A percentile compares a stretch with the other conserved stretches of the same genome.
phyloP scores from a whole-genome alignment of 53 echinoderm and acorn worm genomes.

The Holothuria leucospilota region DNA sequence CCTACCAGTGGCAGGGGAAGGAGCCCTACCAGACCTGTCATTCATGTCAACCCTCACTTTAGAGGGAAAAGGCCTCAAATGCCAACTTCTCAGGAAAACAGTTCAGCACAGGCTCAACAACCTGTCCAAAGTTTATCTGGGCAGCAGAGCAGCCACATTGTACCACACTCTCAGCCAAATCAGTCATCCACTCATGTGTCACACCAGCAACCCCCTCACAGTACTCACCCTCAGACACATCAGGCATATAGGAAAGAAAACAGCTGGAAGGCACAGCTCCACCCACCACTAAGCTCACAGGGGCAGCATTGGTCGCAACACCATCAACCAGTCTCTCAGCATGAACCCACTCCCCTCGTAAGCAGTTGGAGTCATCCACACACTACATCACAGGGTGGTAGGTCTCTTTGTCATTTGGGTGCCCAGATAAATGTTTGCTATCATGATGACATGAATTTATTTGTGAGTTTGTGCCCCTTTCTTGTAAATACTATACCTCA shows the following conservation, averaged over 20 bases:
- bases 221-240: background rate
- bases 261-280: background rate
- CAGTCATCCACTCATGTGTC: background rate
- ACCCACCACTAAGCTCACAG: background rate
- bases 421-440: too few species aligned
- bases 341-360: background rate
- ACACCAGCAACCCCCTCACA: background rate
- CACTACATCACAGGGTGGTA: background rate
- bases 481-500: too few species aligned
- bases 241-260: background rate
- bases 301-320: background rate
- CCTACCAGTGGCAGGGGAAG: slow-evolving; percentile 29
- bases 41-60: slow-evolving; percentile 95
- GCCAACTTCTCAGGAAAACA: background rate
- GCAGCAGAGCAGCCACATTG: too few species aligned
- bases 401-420: background rate
- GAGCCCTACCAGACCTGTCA: slow-evolving; percentile 38
- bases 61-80: slow-evolving; percentile 72
- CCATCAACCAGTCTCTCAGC: background rate
- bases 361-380: slow-evolving; percentile 16
- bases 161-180: background rate
- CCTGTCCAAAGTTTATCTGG: too few species aligned
- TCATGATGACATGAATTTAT: too few species aligned
- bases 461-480: too few species aligned
- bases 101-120: background rate